These are phyloP conservation scores for Amblyraja radiata DNA, from an alignment of 2,797 vertebrate genomes.

Conservation along the genomic window DNA sequence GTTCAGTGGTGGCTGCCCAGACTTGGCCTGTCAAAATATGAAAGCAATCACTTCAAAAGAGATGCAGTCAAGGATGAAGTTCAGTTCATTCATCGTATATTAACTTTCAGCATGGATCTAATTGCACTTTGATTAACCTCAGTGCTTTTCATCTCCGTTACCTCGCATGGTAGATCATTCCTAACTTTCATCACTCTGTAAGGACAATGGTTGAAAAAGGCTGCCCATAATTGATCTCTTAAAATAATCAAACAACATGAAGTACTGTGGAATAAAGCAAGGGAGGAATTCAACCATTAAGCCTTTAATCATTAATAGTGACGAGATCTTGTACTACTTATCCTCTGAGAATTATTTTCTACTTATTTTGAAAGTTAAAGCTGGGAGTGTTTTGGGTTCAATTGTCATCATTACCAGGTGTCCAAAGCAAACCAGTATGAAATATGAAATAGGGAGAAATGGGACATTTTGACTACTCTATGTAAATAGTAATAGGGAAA, in stretches of 20 bases:
- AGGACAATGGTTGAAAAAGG: background rate
- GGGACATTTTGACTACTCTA: background rate
- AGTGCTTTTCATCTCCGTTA: constrained; percentile 12
- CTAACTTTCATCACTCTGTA: background rate
- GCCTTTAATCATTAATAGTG: background rate
- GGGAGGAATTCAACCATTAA: background rate
- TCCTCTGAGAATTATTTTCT: background rate
- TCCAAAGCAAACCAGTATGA: background rate
- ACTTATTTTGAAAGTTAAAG: no score
- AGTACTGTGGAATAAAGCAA: background rate
- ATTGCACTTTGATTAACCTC: constrained; percentile 24
- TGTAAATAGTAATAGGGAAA: background rate
- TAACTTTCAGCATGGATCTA: constrained; percentile 9
- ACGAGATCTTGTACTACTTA: background rate
- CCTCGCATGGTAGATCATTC: constrained; percentile 10
- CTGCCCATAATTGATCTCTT: background rate
- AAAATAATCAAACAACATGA: background rate
- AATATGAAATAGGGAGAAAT: background rate
- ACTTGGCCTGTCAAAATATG: constrained; percentile 13
- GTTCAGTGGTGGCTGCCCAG: constrained; percentile 15
- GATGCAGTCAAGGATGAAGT: background rate
- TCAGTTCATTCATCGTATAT: constrained; percentile 7
- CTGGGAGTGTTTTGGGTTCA: background rate
- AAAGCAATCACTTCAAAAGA: constrained; percentile 30
- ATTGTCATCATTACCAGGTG: background rate